Evolutionary conservation across 2,113 vertebrate species (phyloP).

Genomic region (Anguilla rostrata): DNA sequence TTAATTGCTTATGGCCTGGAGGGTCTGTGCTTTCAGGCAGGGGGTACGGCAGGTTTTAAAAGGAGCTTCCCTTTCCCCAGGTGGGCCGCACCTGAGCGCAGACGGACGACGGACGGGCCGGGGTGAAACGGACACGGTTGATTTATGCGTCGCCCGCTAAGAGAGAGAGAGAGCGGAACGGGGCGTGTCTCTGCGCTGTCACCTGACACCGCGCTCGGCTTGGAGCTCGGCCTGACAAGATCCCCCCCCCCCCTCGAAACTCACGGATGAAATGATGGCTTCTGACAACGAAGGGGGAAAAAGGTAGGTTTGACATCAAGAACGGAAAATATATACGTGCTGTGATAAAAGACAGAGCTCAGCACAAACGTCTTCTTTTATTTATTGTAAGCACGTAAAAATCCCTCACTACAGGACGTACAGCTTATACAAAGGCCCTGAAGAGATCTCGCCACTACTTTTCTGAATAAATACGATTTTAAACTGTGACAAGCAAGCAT

Average conservation of each 20-base stretch:
- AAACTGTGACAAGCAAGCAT: neutral
- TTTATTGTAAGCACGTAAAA: neutral
- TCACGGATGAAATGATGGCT: neutral
- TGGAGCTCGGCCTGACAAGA: neutral
- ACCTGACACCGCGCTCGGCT: neutral
- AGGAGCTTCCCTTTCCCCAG: conserved; percentile 37
- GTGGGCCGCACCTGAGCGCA: conserved; percentile 16
- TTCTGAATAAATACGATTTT: neutral
- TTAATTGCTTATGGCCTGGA: conserved; percentile 49
- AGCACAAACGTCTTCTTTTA: neutral
- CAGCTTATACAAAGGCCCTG: neutral
- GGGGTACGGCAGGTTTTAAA: conserved; percentile 42
- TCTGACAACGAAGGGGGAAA: neutral
- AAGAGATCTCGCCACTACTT: neutral
- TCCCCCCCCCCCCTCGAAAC: neutral
- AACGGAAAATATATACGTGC: neutral
- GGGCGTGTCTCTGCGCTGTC: neutral
- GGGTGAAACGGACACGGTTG: neutral
- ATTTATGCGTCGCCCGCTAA: neutral
- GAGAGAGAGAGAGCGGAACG: neutral
- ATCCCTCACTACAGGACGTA: neutral
- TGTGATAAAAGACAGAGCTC: neutral
- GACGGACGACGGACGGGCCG: neutral
- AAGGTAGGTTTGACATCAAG: neutral
- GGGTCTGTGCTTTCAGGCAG: neutral